These are phyloP conservation scores for Drosophila fungiperda DNA, from an alignment of 2,888 invertebrate genomes.

Conservation along the genomic window DNA sequence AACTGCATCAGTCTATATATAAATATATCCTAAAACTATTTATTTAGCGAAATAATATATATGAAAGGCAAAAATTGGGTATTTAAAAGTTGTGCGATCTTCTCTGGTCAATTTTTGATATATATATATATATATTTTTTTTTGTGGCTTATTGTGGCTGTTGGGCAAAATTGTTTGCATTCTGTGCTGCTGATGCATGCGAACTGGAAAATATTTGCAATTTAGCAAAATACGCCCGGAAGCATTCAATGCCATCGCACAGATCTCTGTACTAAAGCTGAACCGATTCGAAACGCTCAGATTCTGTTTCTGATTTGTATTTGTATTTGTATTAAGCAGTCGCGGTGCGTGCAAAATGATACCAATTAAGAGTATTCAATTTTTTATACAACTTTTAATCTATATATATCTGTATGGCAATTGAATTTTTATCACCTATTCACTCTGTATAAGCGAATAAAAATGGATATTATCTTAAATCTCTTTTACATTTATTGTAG, in stretches of 20 bases:
- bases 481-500: not conserved
- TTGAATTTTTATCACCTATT: not conserved
- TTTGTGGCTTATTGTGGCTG: slow-evolving; percentile 49
- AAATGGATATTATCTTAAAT: not conserved
- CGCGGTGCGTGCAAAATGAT: slow-evolving; percentile 71
- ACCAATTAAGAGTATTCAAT: slow-evolving; percentile 61
- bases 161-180: slow-evolving; percentile 76
- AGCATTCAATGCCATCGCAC: slow-evolving; percentile 51
- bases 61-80: too few relatives aligned
- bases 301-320: slow-evolving; percentile 45
- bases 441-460: not conserved
- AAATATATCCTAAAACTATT: not conserved
- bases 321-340: slow-evolving; percentile 49
- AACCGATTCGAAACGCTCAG: slow-evolving; percentile 9
- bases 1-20: not conserved
- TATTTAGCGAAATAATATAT: too few relatives aligned
- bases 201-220: slow-evolving; percentile 81
- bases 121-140: slow-evolving; percentile 9
- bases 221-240: slow-evolving; percentile 79
- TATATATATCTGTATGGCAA: not conserved
- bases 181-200: slow-evolving; percentile 70
- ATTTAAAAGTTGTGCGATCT: slow-evolving; percentile 3
- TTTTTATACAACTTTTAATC: slow-evolving; percentile 5
- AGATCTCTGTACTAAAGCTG: slow-evolving; percentile 5
- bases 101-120: not conserved